These are phyloP conservation scores for Pseudococcus viburni DNA, from an alignment of 2,888 invertebrate genomes.

Conservation along the genomic window DNA sequence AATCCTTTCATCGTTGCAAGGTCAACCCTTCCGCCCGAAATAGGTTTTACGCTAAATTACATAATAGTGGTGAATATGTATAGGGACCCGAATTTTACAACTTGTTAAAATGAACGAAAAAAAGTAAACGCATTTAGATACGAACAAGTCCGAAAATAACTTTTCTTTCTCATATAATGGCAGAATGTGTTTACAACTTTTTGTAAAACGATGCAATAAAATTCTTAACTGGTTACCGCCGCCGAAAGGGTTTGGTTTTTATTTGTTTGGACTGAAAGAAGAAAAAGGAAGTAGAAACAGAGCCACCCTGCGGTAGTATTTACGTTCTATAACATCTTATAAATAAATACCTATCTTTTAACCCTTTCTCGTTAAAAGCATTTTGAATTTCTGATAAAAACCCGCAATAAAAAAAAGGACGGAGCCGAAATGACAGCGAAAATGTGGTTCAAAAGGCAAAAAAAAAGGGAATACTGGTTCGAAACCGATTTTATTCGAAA, in stretches of 20 bases:
- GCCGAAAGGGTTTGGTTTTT: background rate
- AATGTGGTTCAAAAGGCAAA: background rate
- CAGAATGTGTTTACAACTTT: background rate
- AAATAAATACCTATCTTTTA: background rate
- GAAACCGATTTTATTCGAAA: background rate
- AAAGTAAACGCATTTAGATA: background rate
- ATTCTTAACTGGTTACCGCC: background rate
- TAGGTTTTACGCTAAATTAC: background rate
- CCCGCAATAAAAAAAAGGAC: too few species aligned
- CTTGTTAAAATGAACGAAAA: background rate
- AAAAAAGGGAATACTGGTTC: background rate
- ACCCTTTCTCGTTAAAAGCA: background rate
- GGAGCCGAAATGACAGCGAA: too few species aligned
- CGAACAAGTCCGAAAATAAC: background rate
- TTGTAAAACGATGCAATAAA: background rate
- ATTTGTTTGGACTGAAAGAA: background rate
- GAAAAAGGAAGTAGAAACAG: background rate
- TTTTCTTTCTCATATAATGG: background rate
- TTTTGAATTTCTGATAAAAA: too few species aligned
- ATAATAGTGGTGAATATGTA: background rate
- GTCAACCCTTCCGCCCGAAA: background rate
- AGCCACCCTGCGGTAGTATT: background rate
- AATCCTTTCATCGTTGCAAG: background rate
- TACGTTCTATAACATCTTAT: too few species aligned
- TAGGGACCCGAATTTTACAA: background rate